Conservation (phyloP, 1,140 invertebrate species). For the Linepithema humile region DNA sequence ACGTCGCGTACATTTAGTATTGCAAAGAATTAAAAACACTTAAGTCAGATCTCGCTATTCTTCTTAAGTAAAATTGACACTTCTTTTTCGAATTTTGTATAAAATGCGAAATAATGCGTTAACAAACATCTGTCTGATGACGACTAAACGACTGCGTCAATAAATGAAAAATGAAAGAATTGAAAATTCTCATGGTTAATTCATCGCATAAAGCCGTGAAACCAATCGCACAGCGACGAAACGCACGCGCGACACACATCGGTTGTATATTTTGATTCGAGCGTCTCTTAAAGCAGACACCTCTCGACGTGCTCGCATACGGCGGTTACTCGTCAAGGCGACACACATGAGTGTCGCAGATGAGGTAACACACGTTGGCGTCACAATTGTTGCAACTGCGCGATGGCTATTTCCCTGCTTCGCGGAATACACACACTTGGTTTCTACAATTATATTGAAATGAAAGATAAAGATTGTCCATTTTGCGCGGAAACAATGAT, state of each 20-base stretch:
- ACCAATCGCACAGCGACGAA: background rate
- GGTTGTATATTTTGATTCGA: conserved; percentile 14
- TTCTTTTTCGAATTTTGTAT: background rate
- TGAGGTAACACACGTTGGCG: conserved; percentile 17
- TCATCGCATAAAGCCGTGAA: background rate
- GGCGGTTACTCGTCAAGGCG: background rate
- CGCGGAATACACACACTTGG: background rate
- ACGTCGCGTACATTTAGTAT: background rate
- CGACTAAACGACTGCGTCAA: background rate
- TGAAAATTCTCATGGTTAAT: background rate
- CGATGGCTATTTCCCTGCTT: background rate
- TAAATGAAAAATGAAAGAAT: background rate
- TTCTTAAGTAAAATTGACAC: background rate
- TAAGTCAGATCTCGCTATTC: background rate
- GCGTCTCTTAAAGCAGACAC: background rate
- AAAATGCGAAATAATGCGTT: background rate
- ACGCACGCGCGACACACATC: background rate
- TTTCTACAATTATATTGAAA: conserved; percentile 5
- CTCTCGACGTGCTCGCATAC: background rate
- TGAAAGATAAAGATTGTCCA: background rate
- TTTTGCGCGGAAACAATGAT: too few relatives aligned
- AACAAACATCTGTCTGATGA: background rate
- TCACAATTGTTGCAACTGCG: conserved; percentile 6
- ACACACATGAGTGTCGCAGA: background rate
- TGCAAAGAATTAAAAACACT: too few relatives aligned